Conservation (phyloP, 92 coral and sea anemone genomes). For the Anthopleura xanthogrammica region DNA sequence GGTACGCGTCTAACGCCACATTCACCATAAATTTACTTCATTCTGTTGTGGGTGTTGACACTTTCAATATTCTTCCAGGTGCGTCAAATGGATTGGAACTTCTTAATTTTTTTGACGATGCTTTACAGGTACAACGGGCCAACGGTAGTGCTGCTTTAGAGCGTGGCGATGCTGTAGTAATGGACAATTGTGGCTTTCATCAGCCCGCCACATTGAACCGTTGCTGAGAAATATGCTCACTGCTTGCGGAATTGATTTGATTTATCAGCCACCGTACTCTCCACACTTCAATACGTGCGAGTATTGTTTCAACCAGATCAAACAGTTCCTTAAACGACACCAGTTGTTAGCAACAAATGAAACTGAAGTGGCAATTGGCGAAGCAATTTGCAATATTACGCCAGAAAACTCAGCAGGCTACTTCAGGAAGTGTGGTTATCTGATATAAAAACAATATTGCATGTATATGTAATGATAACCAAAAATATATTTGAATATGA, state of each 20-base stretch:
- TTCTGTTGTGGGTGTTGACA: conserved; percentile 24
- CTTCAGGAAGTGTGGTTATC: conserved; percentile 45
- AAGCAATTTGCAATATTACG: conserved; percentile 40
- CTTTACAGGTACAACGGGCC: conserved; percentile 41
- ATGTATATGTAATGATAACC: too few species aligned
- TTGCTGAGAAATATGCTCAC: conserved; percentile 18
- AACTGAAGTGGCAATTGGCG: conserved; percentile 48
- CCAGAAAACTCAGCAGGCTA: conserved; percentile 50
- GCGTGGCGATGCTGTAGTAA: conserved; percentile 52
- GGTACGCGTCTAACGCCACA: conserved; percentile 29
- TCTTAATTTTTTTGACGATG: conserved; percentile 48
- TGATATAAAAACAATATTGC: conserved; percentile 19
- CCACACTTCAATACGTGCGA: conserved; percentile 45
- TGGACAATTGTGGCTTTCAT: conserved; percentile 72
- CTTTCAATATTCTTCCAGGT: not conserved
- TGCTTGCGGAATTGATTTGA: conserved; percentile 44
- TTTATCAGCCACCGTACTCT: conserved; percentile 62
- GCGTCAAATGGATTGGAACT: conserved; percentile 43
- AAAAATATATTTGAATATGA: too few species aligned
- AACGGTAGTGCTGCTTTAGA: conserved; percentile 49
- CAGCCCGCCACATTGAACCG: conserved; percentile 55
- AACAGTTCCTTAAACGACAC: conserved; percentile 43
- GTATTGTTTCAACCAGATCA: conserved; percentile 54
- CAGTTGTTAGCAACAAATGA: conserved; percentile 42
- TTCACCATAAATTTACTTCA: conserved; percentile 39